Conservation (phyloP, 2,113 vertebrate species). For the Eptesicus fuscus region DNA sequence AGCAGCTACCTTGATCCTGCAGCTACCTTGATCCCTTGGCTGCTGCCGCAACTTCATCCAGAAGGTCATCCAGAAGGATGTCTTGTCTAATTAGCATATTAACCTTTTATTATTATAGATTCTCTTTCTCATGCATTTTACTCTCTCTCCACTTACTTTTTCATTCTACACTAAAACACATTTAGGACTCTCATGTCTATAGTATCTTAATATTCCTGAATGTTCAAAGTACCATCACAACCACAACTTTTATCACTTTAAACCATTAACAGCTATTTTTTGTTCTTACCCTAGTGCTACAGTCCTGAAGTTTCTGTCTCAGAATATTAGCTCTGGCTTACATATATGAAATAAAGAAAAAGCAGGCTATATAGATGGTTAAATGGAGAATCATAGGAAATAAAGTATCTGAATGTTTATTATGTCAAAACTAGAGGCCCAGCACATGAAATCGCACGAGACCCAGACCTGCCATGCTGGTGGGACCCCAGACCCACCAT, state of each 20-base stretch:
- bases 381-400: neutral
- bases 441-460: no score
- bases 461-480: no score
- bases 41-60: no score
- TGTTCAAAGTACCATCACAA: neutral
- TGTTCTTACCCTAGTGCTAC: neutral
- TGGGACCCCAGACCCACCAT: no score
- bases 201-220: neutral
- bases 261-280: neutral
- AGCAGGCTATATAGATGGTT: neutral
- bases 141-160: neutral
- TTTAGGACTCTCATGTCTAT: neutral
- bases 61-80: no score
- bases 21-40: no score
- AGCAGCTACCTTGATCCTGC: no score
- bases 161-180: neutral
- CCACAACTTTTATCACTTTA: neutral
- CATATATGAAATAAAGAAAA: neutral
- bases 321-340: neutral
- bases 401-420: neutral
- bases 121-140: neutral
- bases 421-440: neutral
- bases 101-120: neutral
- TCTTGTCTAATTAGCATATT: no score
- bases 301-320: neutral